phyloP scores from a whole-genome alignment of 2,888 invertebrate species.

The Parascotia fuliginaria region DNA sequence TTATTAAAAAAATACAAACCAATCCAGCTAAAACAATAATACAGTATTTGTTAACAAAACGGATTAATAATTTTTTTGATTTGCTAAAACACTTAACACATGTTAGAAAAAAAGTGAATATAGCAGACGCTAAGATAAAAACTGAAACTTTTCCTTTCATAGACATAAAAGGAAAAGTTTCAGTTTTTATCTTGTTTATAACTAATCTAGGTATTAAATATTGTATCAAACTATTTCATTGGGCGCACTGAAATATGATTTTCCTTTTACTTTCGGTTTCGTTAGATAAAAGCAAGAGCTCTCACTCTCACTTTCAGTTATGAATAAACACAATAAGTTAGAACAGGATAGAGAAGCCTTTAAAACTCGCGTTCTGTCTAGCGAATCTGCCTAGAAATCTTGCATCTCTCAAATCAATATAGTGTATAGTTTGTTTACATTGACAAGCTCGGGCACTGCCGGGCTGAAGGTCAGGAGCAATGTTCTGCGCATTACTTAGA shows the following conservation, averaged over 20 bases:
- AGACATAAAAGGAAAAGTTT: too few relatives aligned
- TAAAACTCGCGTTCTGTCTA: background rate
- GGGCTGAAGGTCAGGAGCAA: constrained; percentile 7
- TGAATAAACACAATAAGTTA: background rate
- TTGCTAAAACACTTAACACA: too few relatives aligned
- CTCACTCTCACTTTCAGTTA: background rate
- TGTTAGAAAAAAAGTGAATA: too few relatives aligned
- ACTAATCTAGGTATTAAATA: background rate
- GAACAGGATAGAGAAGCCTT: constrained; percentile 1
- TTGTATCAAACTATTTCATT: background rate
- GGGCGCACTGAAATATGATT: background rate
- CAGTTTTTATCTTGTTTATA: too few relatives aligned
- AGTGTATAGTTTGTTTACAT: constrained; percentile 3
- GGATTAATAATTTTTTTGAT: too few relatives aligned
- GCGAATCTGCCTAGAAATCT: constrained; percentile 2
- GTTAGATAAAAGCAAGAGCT: constrained; percentile 3
- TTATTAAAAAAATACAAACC: too few relatives aligned
- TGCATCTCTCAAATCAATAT: constrained; percentile 3
- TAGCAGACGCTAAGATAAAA: too few relatives aligned
- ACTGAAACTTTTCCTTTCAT: too few relatives aligned
- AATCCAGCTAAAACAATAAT: too few relatives aligned
- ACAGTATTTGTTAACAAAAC: too few relatives aligned
- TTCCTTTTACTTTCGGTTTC: constrained; percentile 3
- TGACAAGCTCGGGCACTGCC: background rate
- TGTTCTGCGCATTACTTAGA: constrained; percentile 1